Base-by-base conservation (phyloP, 2,113 vertebrate species). In the Apteryx mantelli region DNA sequence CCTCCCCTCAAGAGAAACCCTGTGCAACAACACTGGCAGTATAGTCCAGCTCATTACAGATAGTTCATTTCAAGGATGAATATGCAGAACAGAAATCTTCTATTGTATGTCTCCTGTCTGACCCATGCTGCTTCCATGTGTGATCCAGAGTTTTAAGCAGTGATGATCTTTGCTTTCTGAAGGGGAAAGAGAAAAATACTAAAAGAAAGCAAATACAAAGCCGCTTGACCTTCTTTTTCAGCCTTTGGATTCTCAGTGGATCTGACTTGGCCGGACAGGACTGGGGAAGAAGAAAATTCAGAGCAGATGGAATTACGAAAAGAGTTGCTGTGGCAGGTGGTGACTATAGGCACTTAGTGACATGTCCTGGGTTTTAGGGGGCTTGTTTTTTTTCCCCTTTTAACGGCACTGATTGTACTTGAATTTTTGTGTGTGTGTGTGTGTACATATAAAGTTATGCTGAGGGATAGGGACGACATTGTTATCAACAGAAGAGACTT, bases 291-390 rank as follows among this genome's bases (percentile, higher is more conserved):
- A 60, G 44, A 14, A 28, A 71, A 8, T 2, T 11, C 55, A 12
- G 56, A 95, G 87, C 95, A 96, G 96, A 88, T 93, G 97, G 94
- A 19, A 80, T 71, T 95, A 74, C 63, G 82, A 91, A 65, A 76
- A 60, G 93, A 84, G 69, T 76, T 86, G 30, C 30, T 6, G 90
- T 91, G 94, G 89, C 97, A 97, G 96, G 95, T 97, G 96, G 96
- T 89, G 95, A 86, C 91, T 55, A 9, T 88, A 95, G 86, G 80
- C 66, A 56, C 65, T 65, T 83, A n/a, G 71, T 76, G 93, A 17
- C 44, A 11, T 68, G 76, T 70, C 78, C 80, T 70, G 1, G 0
- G 22, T 68, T 86, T 26, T 42, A 13, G 21, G 2, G 89, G 48
- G 52, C 13, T 44, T 15, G 55, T 5, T 11, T 63, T 75, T n/a